Base-by-base conservation (phyloP, 37 sponge, comb jelly and placozoan genomes). In the Cliona cf. orientalis region DNA sequence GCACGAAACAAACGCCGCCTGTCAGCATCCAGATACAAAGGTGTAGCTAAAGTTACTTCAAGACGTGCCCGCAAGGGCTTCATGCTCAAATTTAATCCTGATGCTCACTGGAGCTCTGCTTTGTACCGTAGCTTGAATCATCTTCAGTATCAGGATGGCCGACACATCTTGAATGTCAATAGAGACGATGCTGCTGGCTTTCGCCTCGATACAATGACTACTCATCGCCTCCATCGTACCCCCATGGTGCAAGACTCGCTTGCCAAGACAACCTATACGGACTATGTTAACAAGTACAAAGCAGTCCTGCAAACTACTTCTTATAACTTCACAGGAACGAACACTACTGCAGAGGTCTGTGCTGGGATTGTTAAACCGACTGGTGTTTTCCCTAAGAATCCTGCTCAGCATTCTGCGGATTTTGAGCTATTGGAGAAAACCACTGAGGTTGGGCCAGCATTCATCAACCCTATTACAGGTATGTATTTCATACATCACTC, bases 181-280 rank as follows among this genome's bases (percentile, higher is more conserved):
- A 40, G 81, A 55, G 81, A 80, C 53, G 71, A 80, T 46, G 70
- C 71, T 21, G 42, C 38, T 59, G 81, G 22, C 46, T 79, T 80
- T 35, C 12, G 81, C 3, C 66, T 80, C 28, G 81, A 80, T 25
- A 80, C 79, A 31, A 40, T 80, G 46, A 21, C 81, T 33, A 80
- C 81, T 19, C 80, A 79, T 29, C 12, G 22, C 5, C 22, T 42
- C n/a, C 71, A 80, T 68, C 5, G 58, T 5, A 80, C 71, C 21
- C 79, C 79, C 5, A 43, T 26, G 4, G 79, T 78, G 12, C 45
- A 56, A 12, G 74, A 56, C 17, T 19, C 4, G 26, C 33, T 46
- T 6, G 55, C 45, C 7, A 26, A 46, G 4, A 44, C 74, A 19
- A 49, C 53, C 14, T 49, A 49, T 49, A 49, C 53, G 9, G 53